A percentile compares a stretch with the other conserved stretches of the same genome.
These are phyloP conservation scores for Epistrophella euchroma DNA, from an alignment of 2,888 invertebrate species.

Conservation along the genomic window DNA sequence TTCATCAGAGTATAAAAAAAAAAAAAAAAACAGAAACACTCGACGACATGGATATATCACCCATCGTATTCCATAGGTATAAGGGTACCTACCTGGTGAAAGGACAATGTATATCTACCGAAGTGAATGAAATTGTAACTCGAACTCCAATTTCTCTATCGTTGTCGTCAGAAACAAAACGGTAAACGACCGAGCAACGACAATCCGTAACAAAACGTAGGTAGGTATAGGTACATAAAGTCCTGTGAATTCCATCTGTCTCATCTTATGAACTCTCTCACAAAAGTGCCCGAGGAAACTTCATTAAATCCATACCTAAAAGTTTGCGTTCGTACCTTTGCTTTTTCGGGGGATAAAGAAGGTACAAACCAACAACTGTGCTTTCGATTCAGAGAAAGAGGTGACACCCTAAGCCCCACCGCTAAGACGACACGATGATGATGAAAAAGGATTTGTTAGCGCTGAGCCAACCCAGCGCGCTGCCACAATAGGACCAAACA, in stretches of 20 bases:
- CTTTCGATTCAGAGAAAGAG: slow-evolving; percentile 12
- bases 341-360: slow-evolving; percentile 25
- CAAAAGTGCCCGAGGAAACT: slow-evolving; percentile 73
- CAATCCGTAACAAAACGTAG: slow-evolving; percentile 43
- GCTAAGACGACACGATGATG: slow-evolving; percentile 51
- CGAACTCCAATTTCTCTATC: slow-evolving; percentile 24
- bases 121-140: slow-evolving; percentile 39
- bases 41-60: slow-evolving; percentile 33
- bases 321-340: slow-evolving; percentile 65
- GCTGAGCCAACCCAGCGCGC: slow-evolving; percentile 65
- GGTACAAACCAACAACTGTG: not conserved
- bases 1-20: not conserved
- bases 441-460: slow-evolving; percentile 75
- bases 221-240: not conserved
- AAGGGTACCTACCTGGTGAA: slow-evolving; percentile 6
- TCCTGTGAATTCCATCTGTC: slow-evolving; percentile 71
- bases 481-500: slow-evolving; percentile 68
- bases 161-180: slow-evolving; percentile 55
- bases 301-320: slow-evolving; percentile 72
- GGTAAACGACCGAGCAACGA: slow-evolving; percentile 55
- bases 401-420: slow-evolving; percentile 35
- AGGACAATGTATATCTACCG: slow-evolving; percentile 44
- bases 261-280: slow-evolving; percentile 69
- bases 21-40: not conserved
- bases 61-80: slow-evolving; percentile 7